Evolutionary conservation across 2,113 vertebrate species (phyloP), one percentile per base, ranked within the genome.

Genomic region (Centropristis striata): DNA sequence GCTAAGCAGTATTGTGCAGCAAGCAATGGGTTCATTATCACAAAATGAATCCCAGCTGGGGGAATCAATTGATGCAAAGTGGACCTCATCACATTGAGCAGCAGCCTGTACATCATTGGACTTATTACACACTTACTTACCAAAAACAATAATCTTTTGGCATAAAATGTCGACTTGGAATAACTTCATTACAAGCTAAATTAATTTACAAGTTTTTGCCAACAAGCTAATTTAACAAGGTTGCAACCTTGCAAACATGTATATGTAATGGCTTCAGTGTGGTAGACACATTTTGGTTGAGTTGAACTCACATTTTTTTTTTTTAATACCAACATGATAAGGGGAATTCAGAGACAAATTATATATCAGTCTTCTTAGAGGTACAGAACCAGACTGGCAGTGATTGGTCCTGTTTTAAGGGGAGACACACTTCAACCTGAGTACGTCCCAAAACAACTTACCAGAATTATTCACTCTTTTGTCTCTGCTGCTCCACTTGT

Each of bases 71-170:
- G 60, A 80, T 71, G 63, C 39, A 75, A 68, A 73, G 47, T 81
- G 77, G 1, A 81, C 68, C 21, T 8, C 27, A 18, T 49, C 0
- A 15, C 55, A 49, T 37, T 13, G 50, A 50, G 75, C 78, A 61
- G 61, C 78, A 57, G 75, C 28, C 57, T 77, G 58, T 67, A 37
- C 70, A 75, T 85, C 78, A 58, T 39, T 70, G 12, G 21, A 4
- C 60, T 78, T 47, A 67, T 71, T 82, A 64, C 59, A 47, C 67
- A 59, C 68, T 49, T 55, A 11, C 66, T 68, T 11, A 66, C 53
- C 58, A 57, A 72, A 76, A 73, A 28, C 74, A 86, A 71, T 66
- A 2, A 61, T 89, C 61, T 60, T 78, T 81, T 59, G 66, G 70
- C 50, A 47, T 21, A 53, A 70, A 60, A 64, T 16, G 75, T 72